A percentile compares a stretch with the other conserved stretches of the same genome.
Conservation (phyloP, 2,888 invertebrate species). For the Beris chalybata region DNA sequence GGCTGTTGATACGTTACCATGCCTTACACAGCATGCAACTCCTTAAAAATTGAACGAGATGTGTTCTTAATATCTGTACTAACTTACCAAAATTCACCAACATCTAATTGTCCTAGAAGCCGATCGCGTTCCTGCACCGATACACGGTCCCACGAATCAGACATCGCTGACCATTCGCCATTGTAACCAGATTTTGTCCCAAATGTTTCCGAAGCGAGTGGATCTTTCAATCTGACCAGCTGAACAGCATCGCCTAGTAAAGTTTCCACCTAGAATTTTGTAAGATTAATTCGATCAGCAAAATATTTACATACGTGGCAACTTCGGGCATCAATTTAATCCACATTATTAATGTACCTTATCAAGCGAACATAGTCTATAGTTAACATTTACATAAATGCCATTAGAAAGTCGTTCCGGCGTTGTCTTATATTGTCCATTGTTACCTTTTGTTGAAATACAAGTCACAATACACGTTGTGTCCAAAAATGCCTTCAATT, state of each 20-base stretch:
- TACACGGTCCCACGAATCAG: conserved; percentile 76
- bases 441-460: conserved; percentile 56
- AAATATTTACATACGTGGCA: not conserved
- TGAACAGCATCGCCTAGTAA: conserved; percentile 71
- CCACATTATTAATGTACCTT: conserved; percentile 41
- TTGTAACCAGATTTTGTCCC: conserved; percentile 67
- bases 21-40: not conserved
- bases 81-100: conserved; percentile 72
- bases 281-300: not conserved
- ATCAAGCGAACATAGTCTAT: conserved; percentile 67
- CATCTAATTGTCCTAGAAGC: conserved; percentile 65
- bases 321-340: not conserved
- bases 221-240: conserved; percentile 71
- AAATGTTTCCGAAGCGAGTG: conserved; percentile 60
- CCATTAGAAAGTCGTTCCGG: conserved; percentile 67
- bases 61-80: not conserved
- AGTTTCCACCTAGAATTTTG: conserved; percentile 64
- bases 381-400: conserved; percentile 78
- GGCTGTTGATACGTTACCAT: too few relatives aligned
- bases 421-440: conserved; percentile 59
- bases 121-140: conserved; percentile 73
- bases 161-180: conserved; percentile 70
- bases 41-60: too few relatives aligned
- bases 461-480: conserved; percentile 86
- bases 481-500: conserved; percentile 71